Evolutionary conservation across 1,140 invertebrate genomes (phyloP).

Genomic region (Sweltsa coloradensis): DNA sequence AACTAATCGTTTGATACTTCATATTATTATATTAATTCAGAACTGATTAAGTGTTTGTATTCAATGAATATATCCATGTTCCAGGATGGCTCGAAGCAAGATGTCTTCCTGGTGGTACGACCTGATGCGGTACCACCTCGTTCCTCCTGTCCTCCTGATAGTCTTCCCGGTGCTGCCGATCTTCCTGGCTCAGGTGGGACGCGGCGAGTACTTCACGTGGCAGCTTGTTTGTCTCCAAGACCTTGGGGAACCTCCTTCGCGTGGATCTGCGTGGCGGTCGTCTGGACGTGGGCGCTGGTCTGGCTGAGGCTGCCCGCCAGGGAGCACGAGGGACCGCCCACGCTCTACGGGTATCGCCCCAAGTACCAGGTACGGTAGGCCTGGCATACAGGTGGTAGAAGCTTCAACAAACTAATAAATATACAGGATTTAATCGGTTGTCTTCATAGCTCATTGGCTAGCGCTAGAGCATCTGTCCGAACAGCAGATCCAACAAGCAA

Average conservation of each 20-base stretch:
- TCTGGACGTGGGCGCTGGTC: slow-evolving; percentile 26
- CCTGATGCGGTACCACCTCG: slow-evolving; percentile 23
- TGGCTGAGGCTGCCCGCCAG: slow-evolving; percentile 32
- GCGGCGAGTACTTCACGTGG: slow-evolving; percentile 15
- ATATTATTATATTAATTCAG: no score
- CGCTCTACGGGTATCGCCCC: slow-evolving; percentile 35
- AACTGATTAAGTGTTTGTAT: no score
- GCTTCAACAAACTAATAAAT: no score
- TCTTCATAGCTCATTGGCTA: no score
- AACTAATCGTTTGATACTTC: no score
- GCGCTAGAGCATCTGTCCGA: no score
- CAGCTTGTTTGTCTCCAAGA: slow-evolving; percentile 4
- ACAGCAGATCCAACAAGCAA: no score
- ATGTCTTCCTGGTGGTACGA: slow-evolving; percentile 16
- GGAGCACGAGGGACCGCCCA: slow-evolving; percentile 33
- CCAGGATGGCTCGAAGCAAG: no score
- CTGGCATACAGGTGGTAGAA: no score
- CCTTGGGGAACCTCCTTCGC: slow-evolving; percentile 24
- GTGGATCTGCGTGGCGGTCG: slow-evolving; percentile 23
- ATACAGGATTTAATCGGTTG: no score
- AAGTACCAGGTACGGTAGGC: slow-evolving; percentile 29
- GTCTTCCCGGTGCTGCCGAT: slow-evolving; percentile 26
- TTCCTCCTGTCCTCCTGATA: slow-evolving; percentile 28
- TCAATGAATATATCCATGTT: no score
- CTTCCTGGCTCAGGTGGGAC: slow-evolving; percentile 23